These are phyloP conservation scores for Mobula hypostoma DNA, from an alignment of 2,113 vertebrate species.

Conservation along the genomic window DNA sequence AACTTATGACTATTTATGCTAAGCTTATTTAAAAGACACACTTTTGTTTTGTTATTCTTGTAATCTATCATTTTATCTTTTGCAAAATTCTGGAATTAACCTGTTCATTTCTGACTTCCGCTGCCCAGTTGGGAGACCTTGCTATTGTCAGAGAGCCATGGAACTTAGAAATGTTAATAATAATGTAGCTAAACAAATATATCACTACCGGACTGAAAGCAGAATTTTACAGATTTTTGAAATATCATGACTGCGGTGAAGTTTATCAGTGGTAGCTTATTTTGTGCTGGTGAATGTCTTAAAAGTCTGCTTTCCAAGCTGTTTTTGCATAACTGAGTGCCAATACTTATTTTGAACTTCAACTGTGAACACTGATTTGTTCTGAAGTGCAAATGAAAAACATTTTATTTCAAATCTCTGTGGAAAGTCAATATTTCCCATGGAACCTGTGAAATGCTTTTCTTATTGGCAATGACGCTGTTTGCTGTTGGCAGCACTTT, in stretches of 20 bases:
- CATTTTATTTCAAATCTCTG: background rate
- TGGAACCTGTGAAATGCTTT: background rate
- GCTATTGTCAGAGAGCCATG: background rate
- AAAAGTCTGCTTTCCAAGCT: background rate
- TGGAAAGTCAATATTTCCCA: background rate
- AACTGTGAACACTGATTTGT: background rate
- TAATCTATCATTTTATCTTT: too few species aligned
- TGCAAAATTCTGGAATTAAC: too few species aligned
- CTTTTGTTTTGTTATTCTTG: too few species aligned
- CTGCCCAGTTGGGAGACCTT: background rate
- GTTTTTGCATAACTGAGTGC: background rate
- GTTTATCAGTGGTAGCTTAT: background rate
- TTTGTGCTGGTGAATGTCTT: background rate
- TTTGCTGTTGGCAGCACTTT: background rate
- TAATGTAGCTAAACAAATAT: background rate
- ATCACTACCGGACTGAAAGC: background rate
- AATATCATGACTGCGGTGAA: background rate
- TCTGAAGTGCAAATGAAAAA: background rate
- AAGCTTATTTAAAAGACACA: too few species aligned
- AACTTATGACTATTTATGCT: too few species aligned
- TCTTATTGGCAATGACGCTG: background rate
- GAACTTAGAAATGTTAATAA: background rate
- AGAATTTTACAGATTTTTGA: too few species aligned
- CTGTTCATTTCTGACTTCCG: too few species aligned
- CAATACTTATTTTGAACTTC: background rate